Percentiles rank a stretch among this genome's conserved stretches.
phyloP scores from a whole-genome alignment of 2,888 invertebrate genomes.

The Napeogenes sylphis region DNA sequence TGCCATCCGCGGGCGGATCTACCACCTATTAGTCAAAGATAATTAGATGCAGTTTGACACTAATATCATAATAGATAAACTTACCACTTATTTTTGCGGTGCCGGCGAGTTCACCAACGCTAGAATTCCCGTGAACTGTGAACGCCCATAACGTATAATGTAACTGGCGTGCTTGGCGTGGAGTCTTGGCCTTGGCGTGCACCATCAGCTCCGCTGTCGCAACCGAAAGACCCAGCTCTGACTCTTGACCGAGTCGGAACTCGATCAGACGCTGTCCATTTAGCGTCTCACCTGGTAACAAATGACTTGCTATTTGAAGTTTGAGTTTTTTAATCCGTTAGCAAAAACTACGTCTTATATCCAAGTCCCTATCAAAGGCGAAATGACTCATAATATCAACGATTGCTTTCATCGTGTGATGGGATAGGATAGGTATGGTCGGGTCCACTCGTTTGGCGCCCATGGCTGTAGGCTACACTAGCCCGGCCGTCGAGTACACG shows the following conservation, averaged over 20 bases:
- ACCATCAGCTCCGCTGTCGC: conserved; percentile 88
- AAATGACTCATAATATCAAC: conserved; percentile 53
- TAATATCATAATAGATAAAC: not conserved
- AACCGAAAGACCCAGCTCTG: conserved; percentile 82
- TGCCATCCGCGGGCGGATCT: conserved; percentile 85
- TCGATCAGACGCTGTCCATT: conserved; percentile 92
- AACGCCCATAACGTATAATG: conserved; percentile 88
- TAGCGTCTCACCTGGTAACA: conserved; percentile 83
- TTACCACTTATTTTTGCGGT: conserved; percentile 68
- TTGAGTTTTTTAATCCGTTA: conserved; percentile 18
- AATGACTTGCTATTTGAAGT: conserved; percentile 8
- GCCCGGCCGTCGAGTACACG: conserved; percentile 45
- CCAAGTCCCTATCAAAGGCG: conserved; percentile 47
- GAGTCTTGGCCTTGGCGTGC: conserved; percentile 86
- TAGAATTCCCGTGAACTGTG: conserved; percentile 81
- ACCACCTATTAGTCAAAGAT: conserved; percentile 27
- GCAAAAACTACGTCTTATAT: not conserved
- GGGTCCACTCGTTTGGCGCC: conserved; percentile 62
- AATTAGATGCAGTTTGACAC: not conserved
- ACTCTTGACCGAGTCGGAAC: conserved; percentile 86
- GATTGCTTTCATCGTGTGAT: conserved; percentile 15
- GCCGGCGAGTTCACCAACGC: conserved; percentile 70
- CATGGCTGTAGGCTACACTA: conserved; percentile 67
- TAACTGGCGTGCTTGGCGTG: conserved; percentile 79
- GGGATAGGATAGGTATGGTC: conserved; percentile 30